Conservation (phyloP, 2,113 vertebrate genomes). For the Halichoerus grypus region DNA sequence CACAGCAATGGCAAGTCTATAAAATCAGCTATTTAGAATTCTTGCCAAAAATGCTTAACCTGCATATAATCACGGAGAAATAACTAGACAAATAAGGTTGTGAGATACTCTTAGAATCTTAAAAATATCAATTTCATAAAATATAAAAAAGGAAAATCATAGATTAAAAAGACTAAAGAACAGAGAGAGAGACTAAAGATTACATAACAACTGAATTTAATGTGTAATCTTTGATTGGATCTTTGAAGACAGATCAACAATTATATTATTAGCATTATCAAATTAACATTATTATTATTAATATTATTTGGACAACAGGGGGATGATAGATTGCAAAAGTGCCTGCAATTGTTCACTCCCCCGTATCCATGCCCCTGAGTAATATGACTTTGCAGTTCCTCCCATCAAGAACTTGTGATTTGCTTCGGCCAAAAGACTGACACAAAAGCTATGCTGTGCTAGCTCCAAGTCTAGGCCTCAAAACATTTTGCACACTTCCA, state of each 20-base stretch:
- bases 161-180: slow-evolving; percentile 26
- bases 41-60: slow-evolving; percentile 9
- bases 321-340: not conserved
- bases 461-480: not conserved
- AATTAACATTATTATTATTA: not conserved
- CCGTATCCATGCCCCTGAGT: not conserved
- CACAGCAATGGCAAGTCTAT: not conserved
- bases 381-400: not conserved
- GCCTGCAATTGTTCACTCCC: not conserved
- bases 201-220: slow-evolving; percentile 30
- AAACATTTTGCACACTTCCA: not conserved
- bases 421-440: not conserved
- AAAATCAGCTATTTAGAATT: slow-evolving; percentile 28
- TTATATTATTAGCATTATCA: not conserved
- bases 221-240: not conserved
- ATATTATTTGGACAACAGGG: not conserved
- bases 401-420: not conserved
- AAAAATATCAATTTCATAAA: slow-evolving; percentile 18
- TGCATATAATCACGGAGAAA: slow-evolving; percentile 24
- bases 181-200: not conserved
- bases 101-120: slow-evolving; percentile 11
- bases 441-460: not conserved
- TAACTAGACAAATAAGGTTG: slow-evolving; percentile 6
- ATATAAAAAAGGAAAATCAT: not conserved
- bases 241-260: not conserved